phyloP scores from a whole-genome alignment of 1,140 invertebrate genomes.

The Lordiphosa clarofinis region DNA sequence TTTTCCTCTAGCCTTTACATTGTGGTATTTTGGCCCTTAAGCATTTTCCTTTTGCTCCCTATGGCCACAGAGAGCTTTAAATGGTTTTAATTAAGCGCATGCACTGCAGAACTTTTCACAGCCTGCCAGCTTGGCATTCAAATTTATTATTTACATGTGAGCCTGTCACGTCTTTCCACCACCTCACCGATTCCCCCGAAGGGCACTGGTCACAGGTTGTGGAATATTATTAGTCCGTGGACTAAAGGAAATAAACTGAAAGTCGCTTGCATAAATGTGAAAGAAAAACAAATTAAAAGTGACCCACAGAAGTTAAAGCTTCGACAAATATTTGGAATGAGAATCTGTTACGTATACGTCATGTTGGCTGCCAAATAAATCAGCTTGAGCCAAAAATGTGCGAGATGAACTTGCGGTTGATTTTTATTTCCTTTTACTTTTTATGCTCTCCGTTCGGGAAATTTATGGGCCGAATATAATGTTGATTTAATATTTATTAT shows the following conservation, averaged over 20 bases:
- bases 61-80: conserved; percentile 18
- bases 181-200: not conserved
- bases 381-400: conserved; percentile 18
- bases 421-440: conserved; percentile 42
- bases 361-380: conserved; percentile 33
- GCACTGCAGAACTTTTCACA: conserved; percentile 27
- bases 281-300: conserved; percentile 35
- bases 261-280: conserved; percentile 16
- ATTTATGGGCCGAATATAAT: conserved; percentile 66
- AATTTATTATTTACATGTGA: conserved; percentile 47
- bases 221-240: conserved; percentile 46
- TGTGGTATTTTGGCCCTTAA: too few species aligned
- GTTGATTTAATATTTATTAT: conserved; percentile 72
- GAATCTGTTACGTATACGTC: conserved; percentile 43
- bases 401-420: conserved; percentile 40
- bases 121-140: conserved; percentile 21
- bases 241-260: conserved; percentile 9
- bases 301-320: conserved; percentile 17
- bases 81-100: conserved; percentile 51
- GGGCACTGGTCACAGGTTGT: not conserved
- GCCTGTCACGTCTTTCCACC: not conserved
- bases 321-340: not conserved
- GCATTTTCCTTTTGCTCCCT: too few species aligned
- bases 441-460: conserved; percentile 26
- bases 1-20: too few species aligned